Evolutionary conservation across 1,140 invertebrate genomes (phyloP).

Genomic region (Macrobrachium nipponense): DNA sequence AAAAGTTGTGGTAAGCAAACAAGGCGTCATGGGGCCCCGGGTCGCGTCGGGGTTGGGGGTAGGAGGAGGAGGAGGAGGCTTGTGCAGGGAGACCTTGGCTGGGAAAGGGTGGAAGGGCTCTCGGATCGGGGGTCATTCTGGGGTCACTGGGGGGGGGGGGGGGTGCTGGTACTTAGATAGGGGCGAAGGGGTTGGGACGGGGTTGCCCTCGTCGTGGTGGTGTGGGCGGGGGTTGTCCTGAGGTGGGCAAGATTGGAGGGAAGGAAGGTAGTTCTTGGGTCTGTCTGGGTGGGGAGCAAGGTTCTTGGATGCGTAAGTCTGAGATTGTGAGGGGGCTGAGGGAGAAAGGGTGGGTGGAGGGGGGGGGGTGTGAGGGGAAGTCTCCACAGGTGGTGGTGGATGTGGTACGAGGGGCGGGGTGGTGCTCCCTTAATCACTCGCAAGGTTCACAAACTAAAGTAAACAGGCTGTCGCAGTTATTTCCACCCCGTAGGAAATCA

Average conservation of each 20-base stretch:
- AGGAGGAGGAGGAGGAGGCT: too few relatives aligned
- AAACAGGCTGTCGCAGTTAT: too few relatives aligned
- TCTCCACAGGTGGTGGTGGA: too few relatives aligned
- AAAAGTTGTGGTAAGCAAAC: slow-evolving; percentile 14
- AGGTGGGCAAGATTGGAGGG: not conserved
- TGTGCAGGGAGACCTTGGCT: not conserved
- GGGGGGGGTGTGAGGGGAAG: not conserved
- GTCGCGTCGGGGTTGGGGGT: not conserved
- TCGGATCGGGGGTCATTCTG: not conserved
- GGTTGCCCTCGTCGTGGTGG: not conserved
- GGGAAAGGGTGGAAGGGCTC: not conserved
- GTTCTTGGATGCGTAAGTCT: not conserved
- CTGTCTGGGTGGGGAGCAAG: too few relatives aligned
- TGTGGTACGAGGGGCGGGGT: not conserved
- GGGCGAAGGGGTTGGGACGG: not conserved
- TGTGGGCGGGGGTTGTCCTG: not conserved
- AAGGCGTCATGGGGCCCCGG: not conserved
- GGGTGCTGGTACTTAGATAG: not conserved
- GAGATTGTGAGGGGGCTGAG: not conserved
- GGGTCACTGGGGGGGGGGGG: not conserved
- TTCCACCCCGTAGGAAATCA: too few relatives aligned
- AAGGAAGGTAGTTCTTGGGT: too few relatives aligned
- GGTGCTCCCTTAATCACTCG: too few relatives aligned
- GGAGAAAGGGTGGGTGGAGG: too few relatives aligned
- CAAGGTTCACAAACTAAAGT: too few relatives aligned